A percentile compares a stretch with the other conserved stretches of the same genome.
phyloP scores from a whole-genome alignment of 2,888 invertebrate genomes.

The Lochmaea crataegi region DNA sequence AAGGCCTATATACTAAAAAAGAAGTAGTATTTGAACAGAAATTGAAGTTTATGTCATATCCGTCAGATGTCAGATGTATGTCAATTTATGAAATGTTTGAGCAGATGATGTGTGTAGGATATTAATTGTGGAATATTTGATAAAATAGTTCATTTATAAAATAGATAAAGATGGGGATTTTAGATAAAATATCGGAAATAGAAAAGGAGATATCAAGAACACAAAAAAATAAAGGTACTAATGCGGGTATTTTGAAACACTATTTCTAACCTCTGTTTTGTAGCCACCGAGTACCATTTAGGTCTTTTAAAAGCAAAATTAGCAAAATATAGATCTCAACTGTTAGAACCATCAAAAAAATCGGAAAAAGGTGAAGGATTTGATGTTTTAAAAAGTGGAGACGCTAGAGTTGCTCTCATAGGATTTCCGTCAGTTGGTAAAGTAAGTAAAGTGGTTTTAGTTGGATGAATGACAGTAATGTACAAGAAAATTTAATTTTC shows the following conservation, averaged over 20 bases:
- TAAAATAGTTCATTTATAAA: background rate
- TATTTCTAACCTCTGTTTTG: constrained; percentile 52
- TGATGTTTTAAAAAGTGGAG: constrained; percentile 99
- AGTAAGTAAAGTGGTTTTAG: constrained; percentile 65
- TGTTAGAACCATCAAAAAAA: constrained; percentile 95
- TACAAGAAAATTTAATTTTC: background rate
- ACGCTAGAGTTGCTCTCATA: constrained; percentile 97
- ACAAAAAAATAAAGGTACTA: constrained; percentile 97
- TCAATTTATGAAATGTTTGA: background rate
- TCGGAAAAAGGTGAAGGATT: constrained; percentile 97
- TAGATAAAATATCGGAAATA: constrained; percentile 99
- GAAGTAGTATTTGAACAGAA: background rate
- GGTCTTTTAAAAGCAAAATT: constrained; percentile 96
- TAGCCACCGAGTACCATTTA: constrained; percentile 99
- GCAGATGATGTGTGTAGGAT: background rate
- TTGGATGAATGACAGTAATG: no score
- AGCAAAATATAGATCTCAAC: constrained; percentile 93
- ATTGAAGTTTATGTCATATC: no score
- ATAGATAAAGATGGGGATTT: constrained; percentile 85
- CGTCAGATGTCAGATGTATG: background rate
- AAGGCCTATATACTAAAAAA: background rate
- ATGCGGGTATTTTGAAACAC: background rate
- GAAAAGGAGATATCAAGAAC: constrained; percentile 98
- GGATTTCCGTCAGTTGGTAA: constrained; percentile 99
- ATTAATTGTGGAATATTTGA: constrained; percentile 3